These are phyloP conservation scores for Bucco capensis DNA, from an alignment of 2,113 vertebrate genomes.

Conservation along the genomic window DNA sequence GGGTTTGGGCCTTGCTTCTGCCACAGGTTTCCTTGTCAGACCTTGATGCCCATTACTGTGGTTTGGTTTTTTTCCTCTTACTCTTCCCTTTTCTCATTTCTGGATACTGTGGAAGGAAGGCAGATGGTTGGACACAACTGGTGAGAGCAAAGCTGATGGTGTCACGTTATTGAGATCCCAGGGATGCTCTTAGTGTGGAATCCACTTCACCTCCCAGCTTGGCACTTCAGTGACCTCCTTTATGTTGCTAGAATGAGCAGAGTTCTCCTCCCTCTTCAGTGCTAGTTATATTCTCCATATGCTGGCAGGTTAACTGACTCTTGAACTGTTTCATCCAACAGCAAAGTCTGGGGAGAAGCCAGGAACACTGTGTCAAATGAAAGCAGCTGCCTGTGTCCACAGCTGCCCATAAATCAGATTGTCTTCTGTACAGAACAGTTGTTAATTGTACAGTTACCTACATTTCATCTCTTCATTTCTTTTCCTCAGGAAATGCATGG, in stretches of 20 bases:
- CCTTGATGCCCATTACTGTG: neutral
- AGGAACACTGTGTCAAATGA: slow-evolving; percentile 36
- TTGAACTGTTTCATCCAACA: slow-evolving; percentile 58
- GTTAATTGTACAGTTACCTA: slow-evolving; percentile 59
- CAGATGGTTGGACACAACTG: neutral
- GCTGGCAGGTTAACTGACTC: slow-evolving; percentile 20
- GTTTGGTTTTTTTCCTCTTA: fast-evolving
- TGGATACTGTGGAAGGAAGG: neutral
- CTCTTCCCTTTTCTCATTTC: neutral
- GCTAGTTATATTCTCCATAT: slow-evolving; percentile 17
- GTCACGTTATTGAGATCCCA: neutral
- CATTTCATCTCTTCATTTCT: neutral
- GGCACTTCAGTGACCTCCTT: neutral
- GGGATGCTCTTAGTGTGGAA: neutral
- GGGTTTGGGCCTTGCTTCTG: neutral
- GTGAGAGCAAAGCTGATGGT: neutral
- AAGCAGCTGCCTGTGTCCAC: slow-evolving; percentile 7
- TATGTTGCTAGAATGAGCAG: neutral
- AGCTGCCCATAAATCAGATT: slow-evolving; percentile 49
- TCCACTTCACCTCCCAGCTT: fast-evolving
- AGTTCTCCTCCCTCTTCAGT: neutral
- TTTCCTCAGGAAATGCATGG: neutral
- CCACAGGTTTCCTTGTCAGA: fast-evolving
- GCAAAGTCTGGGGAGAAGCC: slow-evolving; percentile 14
- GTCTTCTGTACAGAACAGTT: slow-evolving; percentile 4